Percentiles rank a stretch among this genome's conserved stretches.
phyloP scores from a whole-genome alignment of 2,113 vertebrate genomes.

The Lasiurus cinereus region DNA sequence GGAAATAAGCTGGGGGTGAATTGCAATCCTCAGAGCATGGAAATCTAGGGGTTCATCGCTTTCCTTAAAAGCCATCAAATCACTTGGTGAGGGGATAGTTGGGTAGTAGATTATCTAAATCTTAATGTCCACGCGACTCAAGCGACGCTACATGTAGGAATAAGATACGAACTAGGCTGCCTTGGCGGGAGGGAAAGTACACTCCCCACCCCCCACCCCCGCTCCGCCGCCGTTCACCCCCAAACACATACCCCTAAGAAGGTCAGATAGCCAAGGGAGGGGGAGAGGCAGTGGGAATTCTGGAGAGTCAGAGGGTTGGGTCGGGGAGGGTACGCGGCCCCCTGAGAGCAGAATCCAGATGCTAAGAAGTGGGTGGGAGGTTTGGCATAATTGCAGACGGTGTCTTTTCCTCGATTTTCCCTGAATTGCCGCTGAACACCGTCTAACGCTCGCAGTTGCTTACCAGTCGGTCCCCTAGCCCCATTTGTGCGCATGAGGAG shows the following conservation, averaged over 20 bases:
- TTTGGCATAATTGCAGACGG: constrained; percentile 63
- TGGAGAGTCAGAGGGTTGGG: constrained; percentile 60
- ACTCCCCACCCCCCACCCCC: not conserved
- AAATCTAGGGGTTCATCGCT: constrained; percentile 62
- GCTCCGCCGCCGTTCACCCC: constrained; percentile 11
- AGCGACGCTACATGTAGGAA: constrained; percentile 61
- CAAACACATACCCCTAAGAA: constrained; percentile 39
- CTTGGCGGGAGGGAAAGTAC: constrained; percentile 41
- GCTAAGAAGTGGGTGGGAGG: constrained; percentile 71
- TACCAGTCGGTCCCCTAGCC: constrained; percentile 79
- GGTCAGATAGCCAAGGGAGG: constrained; percentile 44
- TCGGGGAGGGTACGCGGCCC: constrained; percentile 60
- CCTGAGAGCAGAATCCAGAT: constrained; percentile 73
- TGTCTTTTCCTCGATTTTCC: constrained; percentile 72
- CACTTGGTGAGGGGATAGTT: not conserved
- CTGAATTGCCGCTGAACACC: constrained; percentile 68
- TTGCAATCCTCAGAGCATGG: constrained; percentile 46
- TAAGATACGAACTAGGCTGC: constrained; percentile 72
- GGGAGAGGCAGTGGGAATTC: not conserved
- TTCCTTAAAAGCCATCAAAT: constrained; percentile 75
- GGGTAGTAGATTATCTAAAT: constrained; percentile 60
- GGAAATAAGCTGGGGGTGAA: constrained; percentile 67
- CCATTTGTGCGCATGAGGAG: constrained; percentile 76
- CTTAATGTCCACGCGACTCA: constrained; percentile 64
- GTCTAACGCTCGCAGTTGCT: constrained; percentile 80